These are phyloP conservation scores for Holocentrus rufus DNA, from an alignment of 2,797 vertebrate species.

Conservation along the genomic window DNA sequence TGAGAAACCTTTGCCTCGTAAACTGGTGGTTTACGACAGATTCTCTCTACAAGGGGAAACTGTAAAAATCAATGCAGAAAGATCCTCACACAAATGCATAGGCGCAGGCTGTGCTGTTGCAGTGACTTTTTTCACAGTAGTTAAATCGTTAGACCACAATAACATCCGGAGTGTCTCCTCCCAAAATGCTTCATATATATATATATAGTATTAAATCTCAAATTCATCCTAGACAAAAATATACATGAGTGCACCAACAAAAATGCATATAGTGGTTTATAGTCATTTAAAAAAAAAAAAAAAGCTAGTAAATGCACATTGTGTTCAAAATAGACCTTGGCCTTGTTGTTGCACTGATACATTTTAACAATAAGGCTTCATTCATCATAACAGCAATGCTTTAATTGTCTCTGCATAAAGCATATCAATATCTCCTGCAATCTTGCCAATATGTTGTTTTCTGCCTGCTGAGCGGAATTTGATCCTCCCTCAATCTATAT, in stretches of 20 bases:
- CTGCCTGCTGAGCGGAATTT: slow-evolving; percentile 56
- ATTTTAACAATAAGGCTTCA: not conserved
- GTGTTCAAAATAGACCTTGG: not conserved
- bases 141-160: not conserved
- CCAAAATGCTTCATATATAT: too few relatives aligned
- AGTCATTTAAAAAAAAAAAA: not conserved
- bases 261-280: not conserved
- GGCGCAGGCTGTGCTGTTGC: too few relatives aligned
- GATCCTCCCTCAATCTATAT: slow-evolving; percentile 60
- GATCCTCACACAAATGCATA: too few relatives aligned
- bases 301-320: not conserved
- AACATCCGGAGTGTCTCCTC: not conserved
- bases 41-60: too few relatives aligned
- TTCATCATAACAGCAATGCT: slow-evolving; percentile 36
- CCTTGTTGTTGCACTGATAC: slow-evolving; percentile 9
- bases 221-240: not conserved
- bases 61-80: too few relatives aligned
- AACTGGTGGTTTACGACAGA: too few relatives aligned
- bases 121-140: too few relatives aligned
- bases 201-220: too few relatives aligned
- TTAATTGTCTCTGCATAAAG: slow-evolving; percentile 40
- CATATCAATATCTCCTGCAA: slow-evolving; percentile 43
- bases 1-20: not conserved
- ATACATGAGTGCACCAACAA: not conserved
- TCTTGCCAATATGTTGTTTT: slow-evolving; percentile 37